Percentiles rank a stretch among this genome's conserved stretches.
These are phyloP conservation scores for Osedax frankpressi DNA, from an alignment of 2,888 invertebrate species.

Conservation along the genomic window DNA sequence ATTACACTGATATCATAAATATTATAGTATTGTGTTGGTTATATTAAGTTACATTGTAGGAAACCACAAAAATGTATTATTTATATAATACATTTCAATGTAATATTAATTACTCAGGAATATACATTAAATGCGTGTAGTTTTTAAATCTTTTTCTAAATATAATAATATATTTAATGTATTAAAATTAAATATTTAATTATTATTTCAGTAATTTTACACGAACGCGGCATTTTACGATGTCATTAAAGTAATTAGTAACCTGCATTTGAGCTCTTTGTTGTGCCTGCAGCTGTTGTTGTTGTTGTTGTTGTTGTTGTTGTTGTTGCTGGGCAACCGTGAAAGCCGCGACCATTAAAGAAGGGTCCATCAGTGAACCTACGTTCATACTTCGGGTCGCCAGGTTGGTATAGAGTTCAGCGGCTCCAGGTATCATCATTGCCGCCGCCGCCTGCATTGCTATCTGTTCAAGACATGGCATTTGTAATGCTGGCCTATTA, in stretches of 20 bases:
- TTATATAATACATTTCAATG: no score
- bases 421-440: neutral
- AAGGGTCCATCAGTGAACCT: slow-evolving; percentile 33
- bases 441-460: neutral
- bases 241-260: slow-evolving; percentile 18
- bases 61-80: no score
- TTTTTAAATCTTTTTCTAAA: no score
- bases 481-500: no score
- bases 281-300: neutral
- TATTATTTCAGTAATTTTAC: no score
- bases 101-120: no score
- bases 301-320: slow-evolving; percentile 24
- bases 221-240: slow-evolving; percentile 30
- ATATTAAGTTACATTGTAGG: no score
- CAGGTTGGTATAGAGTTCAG: slow-evolving; percentile 21
- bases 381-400: neutral
- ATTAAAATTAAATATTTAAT: no score
- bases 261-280: neutral
- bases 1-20: no score
- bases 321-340: neutral
- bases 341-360: slow-evolving; percentile 52
- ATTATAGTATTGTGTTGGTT: no score
- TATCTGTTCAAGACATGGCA: neutral
- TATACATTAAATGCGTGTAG: no score
- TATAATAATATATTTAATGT: no score